These are phyloP conservation scores for Heliconius erato DNA, from an alignment of 2,888 invertebrate genomes.

Conservation along the genomic window DNA sequence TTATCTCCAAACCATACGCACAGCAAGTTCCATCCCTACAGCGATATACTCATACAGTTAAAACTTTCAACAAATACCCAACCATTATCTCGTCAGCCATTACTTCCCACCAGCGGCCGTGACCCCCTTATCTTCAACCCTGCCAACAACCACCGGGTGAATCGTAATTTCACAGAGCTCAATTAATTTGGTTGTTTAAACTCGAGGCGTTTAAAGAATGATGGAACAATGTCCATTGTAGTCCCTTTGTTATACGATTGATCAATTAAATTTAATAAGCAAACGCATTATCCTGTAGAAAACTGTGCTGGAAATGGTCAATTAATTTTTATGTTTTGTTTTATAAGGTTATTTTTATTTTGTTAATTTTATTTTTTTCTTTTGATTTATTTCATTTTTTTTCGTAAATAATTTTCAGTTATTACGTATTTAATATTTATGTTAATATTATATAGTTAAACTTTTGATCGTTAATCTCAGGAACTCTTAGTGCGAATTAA, in stretches of 20 bases:
- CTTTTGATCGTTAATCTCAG: too few relatives aligned
- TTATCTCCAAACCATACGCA: not conserved
- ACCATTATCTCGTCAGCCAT: not conserved
- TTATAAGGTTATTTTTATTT: not conserved
- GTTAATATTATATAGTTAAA: too few relatives aligned
- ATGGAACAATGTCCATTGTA: constrained; percentile 28
- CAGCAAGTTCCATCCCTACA: not conserved
- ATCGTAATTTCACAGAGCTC: constrained; percentile 18
- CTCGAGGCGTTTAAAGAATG: constrained; percentile 19
- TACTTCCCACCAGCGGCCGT: constrained; percentile 19
- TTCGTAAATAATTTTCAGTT: not conserved
- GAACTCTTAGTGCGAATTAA: too few relatives aligned
- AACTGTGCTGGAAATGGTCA: not conserved
- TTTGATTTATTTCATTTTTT: not conserved
- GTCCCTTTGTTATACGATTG: constrained; percentile 22
- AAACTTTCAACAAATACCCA: constrained; percentile 24
- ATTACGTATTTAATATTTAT: too few relatives aligned
- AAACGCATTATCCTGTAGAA: not conserved
- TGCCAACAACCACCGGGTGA: not conserved
- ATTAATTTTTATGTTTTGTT: not conserved
- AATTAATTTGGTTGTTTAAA: constrained; percentile 24
- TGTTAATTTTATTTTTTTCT: not conserved
- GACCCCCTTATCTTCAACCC: constrained; percentile 25
- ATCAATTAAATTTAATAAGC: constrained; percentile 1
- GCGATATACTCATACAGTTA: not conserved